phyloP scores from a whole-genome alignment of 53 echinoderm and acorn worm genomes.

The Arbacia lixula region DNA sequence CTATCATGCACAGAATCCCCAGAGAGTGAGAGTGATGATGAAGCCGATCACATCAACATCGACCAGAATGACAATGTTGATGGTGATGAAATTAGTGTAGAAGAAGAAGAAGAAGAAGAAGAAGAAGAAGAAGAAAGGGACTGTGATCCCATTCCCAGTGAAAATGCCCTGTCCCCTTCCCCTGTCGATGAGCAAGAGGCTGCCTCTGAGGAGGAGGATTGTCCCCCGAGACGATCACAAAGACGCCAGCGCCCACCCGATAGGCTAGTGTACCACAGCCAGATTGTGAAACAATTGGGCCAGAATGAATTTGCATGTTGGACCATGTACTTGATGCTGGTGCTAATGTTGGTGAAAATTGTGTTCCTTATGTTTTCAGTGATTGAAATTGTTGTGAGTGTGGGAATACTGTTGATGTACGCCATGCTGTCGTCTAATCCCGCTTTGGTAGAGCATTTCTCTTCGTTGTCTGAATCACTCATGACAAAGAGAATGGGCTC shows the following conservation, averaged over 20 bases:
- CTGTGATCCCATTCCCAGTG: not conserved
- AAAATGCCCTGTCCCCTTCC: not conserved
- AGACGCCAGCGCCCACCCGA: constrained; percentile 7
- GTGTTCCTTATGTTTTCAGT: constrained; percentile 6
- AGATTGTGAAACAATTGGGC: not conserved
- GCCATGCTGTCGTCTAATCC: too few species aligned
- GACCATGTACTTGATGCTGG: not conserved
- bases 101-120: not conserved
- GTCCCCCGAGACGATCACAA: constrained; percentile 13
- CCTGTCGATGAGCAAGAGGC: constrained; percentile 19
- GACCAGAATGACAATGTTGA: too few species aligned
- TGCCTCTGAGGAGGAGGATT: constrained; percentile 18
- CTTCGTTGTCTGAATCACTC: too few species aligned
- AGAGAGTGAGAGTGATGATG: too few species aligned
- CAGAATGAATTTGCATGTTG: not conserved
- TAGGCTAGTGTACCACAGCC: constrained; percentile 8
- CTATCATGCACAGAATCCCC: too few species aligned
- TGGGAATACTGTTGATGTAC: not conserved
- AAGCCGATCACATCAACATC: too few species aligned
- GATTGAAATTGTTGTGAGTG: constrained; percentile 11
- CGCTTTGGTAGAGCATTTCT: too few species aligned
- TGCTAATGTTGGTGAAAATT: constrained; percentile 5
- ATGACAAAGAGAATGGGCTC: too few species aligned
- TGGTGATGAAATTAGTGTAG: too few species aligned
- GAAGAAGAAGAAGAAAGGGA: too few species aligned